phyloP scores from a whole-genome alignment of 2,113 vertebrate genomes.

The Polypterus senegalus region DNA sequence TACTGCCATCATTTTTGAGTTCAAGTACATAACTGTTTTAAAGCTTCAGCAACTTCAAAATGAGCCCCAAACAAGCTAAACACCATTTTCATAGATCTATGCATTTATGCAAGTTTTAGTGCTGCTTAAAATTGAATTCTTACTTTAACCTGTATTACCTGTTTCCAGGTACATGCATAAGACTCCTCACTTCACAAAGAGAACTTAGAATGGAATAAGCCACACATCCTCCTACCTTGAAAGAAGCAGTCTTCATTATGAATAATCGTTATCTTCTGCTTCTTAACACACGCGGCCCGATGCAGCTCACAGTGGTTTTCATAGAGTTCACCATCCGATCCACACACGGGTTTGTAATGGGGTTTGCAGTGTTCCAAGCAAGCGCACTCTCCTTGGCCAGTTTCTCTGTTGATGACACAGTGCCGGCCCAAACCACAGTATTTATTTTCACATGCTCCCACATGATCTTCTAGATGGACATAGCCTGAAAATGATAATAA shows the following conservation, averaged over 20 bases:
- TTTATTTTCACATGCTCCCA: slow-evolving; percentile 73
- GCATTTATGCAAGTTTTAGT: no score
- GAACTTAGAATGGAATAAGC: no score
- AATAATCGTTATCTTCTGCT: slow-evolving; percentile 72
- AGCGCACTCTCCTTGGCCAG: slow-evolving; percentile 59
- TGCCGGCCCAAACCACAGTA: slow-evolving; percentile 87
- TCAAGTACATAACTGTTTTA: no score
- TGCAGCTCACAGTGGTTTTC: slow-evolving; percentile 93
- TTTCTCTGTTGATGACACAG: slow-evolving; percentile 59
- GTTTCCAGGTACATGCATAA: no score
- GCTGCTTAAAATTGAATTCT: no score
- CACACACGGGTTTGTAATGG: slow-evolving; percentile 86
- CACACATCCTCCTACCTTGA: slow-evolving; percentile 58
- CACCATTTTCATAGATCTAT: no score
- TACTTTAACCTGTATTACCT: no score
- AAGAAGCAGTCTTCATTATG: slow-evolving; percentile 92
- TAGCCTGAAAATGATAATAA: slow-evolving; percentile 40
- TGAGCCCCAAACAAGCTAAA: no score
- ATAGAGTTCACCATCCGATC: slow-evolving; percentile 85
- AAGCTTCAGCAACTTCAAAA: no score
- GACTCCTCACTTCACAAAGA: no score
- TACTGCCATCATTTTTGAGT: no score
- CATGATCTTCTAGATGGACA: slow-evolving; percentile 34
- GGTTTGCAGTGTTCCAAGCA: slow-evolving; percentile 78
- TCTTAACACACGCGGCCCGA: slow-evolving; percentile 71